phyloP scores from a whole-genome alignment of 2,113 vertebrate species.

The Mastomys coucha region DNA sequence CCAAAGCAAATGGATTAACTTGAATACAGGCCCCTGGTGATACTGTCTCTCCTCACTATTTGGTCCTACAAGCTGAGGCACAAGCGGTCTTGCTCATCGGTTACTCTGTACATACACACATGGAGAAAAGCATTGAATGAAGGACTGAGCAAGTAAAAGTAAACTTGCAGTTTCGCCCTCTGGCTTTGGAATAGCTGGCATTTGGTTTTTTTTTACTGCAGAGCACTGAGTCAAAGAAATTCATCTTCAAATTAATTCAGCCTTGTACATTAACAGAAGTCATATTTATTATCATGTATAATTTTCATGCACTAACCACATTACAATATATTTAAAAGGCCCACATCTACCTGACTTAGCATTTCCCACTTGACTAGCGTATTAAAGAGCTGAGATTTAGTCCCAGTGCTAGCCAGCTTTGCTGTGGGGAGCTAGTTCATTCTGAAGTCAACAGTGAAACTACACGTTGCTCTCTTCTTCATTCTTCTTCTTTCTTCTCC shows the following conservation, averaged over 20 bases:
- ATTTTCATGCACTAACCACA: not conserved
- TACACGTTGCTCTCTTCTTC: not conserved
- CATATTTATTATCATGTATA: not conserved
- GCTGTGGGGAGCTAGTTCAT: not conserved
- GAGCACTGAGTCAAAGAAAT: constrained; percentile 17
- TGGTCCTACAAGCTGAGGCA: not conserved
- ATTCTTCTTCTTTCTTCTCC: no score
- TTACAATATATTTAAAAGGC: not conserved
- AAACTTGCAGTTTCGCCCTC: not conserved
- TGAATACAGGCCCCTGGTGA: no score
- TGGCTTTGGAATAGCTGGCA: not conserved
- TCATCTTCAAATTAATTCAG: not conserved
- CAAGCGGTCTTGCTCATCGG: not conserved
- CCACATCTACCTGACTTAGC: not conserved
- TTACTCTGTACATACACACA: not conserved
- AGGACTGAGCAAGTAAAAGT: not conserved
- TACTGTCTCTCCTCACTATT: not conserved
- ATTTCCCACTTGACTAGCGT: not conserved
- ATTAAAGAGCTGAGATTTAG: not conserved
- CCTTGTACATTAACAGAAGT: not conserved
- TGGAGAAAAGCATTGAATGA: not conserved
- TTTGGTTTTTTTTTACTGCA: not conserved
- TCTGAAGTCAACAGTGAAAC: not conserved
- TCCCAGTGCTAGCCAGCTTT: not conserved
- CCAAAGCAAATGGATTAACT: not conserved